Percentiles rank a stretch among this genome's conserved stretches.
phyloP scores from a whole-genome alignment of 2,113 vertebrate genomes.

The Trematomus loennbergii region DNA sequence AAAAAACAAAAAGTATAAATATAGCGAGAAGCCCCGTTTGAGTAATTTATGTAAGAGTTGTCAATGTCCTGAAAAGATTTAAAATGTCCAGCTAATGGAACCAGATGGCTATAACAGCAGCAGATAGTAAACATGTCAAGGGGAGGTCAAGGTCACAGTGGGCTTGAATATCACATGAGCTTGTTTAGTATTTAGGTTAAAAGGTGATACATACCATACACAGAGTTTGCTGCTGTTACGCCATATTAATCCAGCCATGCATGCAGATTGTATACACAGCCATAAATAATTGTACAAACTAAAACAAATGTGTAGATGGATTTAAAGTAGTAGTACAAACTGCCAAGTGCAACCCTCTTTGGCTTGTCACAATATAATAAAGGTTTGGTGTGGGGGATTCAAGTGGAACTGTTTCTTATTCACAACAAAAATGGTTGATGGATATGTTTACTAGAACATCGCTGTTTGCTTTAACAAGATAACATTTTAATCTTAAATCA shows the following conservation, averaged over 20 bases:
- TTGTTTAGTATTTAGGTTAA: conserved; percentile 40
- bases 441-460: not conserved
- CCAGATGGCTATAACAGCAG: not conserved
- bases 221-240: not conserved
- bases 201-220: conserved; percentile 32
- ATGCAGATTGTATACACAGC: not conserved
- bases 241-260: conserved; percentile 9
- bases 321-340: not conserved
- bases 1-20: conserved; percentile 19
- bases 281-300: conserved; percentile 2
- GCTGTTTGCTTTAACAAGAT: not conserved
- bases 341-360: not conserved
- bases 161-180: conserved; percentile 28
- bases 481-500: not conserved
- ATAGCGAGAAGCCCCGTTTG: not conserved
- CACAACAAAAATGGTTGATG: not conserved
- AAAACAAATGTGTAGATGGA: not conserved
- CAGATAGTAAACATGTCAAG: conserved; percentile 1
- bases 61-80: conserved; percentile 11
- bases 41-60: conserved; percentile 28
- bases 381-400: not conserved
- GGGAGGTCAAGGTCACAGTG: conserved; percentile 34
- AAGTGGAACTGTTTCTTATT: conserved; percentile 1
- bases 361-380: not conserved
- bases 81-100: conserved; percentile 17